Evolutionary conservation across 1,140 invertebrate genomes (phyloP).

Genomic region (Philotrypesis tridentata): DNA sequence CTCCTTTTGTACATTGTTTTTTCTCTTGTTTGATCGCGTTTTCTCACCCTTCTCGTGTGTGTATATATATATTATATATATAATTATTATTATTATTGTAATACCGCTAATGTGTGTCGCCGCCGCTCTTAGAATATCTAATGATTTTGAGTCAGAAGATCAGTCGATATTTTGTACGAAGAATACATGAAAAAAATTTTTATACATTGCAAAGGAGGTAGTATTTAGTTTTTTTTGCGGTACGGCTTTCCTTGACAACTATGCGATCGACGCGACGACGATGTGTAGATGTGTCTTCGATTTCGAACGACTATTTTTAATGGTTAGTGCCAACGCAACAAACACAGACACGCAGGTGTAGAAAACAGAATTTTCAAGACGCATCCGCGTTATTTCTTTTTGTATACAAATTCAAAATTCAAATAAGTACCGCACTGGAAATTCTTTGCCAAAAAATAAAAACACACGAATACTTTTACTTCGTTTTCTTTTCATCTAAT

Average conservation of each 20-base stretch:
- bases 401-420: background rate
- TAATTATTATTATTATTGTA: too few species aligned
- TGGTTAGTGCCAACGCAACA: constrained; percentile 17
- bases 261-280: background rate
- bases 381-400: background rate
- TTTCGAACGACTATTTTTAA: background rate
- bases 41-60: background rate
- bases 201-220: background rate
- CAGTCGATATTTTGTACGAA: background rate
- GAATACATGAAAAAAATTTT: background rate
- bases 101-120: background rate
- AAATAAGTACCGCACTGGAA: background rate
- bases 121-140: background rate
- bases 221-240: background rate
- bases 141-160: background rate
- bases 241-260: background rate
- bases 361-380: background rate
- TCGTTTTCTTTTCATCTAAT: background rate
- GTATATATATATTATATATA: constrained; percentile 1
- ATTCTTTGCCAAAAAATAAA: background rate
- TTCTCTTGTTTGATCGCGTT: background rate
- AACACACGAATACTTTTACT: background rate
- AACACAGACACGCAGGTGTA: background rate
- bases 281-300: background rate
- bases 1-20: constrained; percentile 6